Percentiles rank a stretch among this genome's conserved stretches.
phyloP scores from a whole-genome alignment of 2,888 invertebrate species.

The Rotaria macrura region DNA sequence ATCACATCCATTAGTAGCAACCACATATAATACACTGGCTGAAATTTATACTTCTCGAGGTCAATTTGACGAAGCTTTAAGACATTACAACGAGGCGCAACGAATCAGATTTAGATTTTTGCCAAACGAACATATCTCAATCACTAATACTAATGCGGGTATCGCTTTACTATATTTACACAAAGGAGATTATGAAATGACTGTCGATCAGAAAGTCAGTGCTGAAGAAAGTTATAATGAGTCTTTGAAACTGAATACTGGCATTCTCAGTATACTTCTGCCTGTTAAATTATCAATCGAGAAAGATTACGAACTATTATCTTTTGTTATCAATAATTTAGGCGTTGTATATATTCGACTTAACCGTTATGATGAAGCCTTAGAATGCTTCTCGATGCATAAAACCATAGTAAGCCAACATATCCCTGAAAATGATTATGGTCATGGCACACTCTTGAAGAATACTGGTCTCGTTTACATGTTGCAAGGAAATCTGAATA shows the following conservation, averaged over 20 bases:
- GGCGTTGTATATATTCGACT: background rate
- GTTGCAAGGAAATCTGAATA: background rate
- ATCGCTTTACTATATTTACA: background rate
- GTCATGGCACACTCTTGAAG: background rate
- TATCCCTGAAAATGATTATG: background rate
- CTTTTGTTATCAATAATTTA: background rate
- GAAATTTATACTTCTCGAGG: background rate
- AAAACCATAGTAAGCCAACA: background rate
- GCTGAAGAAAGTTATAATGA: background rate
- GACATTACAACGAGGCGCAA: background rate
- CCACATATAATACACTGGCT: background rate
- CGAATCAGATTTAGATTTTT: background rate
- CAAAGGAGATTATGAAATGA: background rate
- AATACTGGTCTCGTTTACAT: background rate
- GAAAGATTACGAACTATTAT: background rate
- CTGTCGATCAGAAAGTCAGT: background rate
- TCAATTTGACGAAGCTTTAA: background rate
- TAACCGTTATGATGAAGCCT: background rate
- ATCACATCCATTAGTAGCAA: background rate
- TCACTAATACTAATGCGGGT: background rate
- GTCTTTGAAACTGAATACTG: background rate
- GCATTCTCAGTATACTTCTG: background rate
- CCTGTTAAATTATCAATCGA: background rate
- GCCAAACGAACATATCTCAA: background rate
- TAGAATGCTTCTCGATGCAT: background rate